These are phyloP conservation scores for Megastigmus dorsalis DNA, from an alignment of 2,888 invertebrate species.

Conservation along the genomic window DNA sequence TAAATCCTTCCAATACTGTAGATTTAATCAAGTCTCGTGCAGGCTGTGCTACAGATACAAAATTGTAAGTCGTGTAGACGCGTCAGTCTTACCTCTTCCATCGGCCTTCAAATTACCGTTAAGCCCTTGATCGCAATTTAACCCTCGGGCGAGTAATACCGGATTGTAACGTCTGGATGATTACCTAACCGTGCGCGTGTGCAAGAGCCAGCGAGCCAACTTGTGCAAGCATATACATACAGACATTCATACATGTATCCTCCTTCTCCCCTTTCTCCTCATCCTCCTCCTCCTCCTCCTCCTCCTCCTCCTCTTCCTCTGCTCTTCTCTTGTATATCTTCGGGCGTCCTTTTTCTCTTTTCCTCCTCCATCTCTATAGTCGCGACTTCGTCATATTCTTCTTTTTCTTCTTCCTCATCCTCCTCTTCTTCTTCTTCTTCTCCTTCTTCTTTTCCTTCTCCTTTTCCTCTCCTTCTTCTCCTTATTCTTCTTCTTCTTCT, in stretches of 20 bases:
- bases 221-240: conserved; percentile 39
- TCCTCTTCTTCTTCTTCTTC: conserved; percentile 7
- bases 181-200: conserved; percentile 64
- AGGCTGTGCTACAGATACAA: conserved; percentile 16
- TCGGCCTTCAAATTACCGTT: conserved; percentile 72
- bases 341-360: not conserved
- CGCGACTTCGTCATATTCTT: no score
- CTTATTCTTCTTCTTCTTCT: conserved; percentile 11
- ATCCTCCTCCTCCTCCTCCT: conserved; percentile 26
- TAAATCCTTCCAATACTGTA: conserved; percentile 23
- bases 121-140: conserved; percentile 73
- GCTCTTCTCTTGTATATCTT: not conserved
- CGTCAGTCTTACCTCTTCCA: conserved; percentile 60
- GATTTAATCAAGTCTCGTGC: conserved; percentile 43
- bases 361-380: no score
- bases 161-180: conserved; percentile 66
- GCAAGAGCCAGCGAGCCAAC: conserved; percentile 38
- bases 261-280: conserved; percentile 6
- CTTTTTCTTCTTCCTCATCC: conserved; percentile 8
- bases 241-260: conserved; percentile 4
- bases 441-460: not conserved
- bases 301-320: not conserved
- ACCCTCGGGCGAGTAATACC: conserved; percentile 68
- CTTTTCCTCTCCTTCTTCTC: not conserved
- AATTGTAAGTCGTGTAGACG: conserved; percentile 47